Base-by-base conservation (phyloP, 2,113 vertebrate species). In the Ceyx margarethae region DNA sequence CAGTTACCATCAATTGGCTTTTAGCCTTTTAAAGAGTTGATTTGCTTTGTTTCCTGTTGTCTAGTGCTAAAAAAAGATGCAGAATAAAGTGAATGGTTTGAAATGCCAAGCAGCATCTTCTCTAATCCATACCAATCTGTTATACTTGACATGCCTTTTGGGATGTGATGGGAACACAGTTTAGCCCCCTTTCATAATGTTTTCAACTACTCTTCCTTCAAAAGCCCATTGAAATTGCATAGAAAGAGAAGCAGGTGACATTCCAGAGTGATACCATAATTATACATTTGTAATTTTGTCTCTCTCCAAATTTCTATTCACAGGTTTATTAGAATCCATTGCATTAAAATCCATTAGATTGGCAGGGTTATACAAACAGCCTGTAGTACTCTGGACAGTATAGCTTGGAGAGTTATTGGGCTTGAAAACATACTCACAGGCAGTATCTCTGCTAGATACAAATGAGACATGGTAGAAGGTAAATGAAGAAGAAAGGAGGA, bases 251-350 rank as follows among this genome's bases (percentile, higher is more conserved):
- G 64, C 68, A 87, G 75, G 85, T 75, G 69, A 94, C 75, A 91
- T 94, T 89, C 72, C 79, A 89, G 67, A 85, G 57, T 0, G 3
- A 82, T 80, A 85, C 20, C 14, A 2, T 69, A 84, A 94, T 81
- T 87, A 79, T 54, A 66, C 23, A 81, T 84, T 76, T 87, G 23
- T 87, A 66, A 92, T 93, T 96, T 56, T 78, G 58, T 48, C 64
- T 90, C 45, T 73, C 53, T 65, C 61, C 53, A 81, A 68, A 90
- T 88, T 78, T 80, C 60, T 57, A 10, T 71, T 91, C 73, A 25
- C 33, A 29, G 64, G 53, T 87, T 91, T 91, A 79, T 91, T 95
- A 83, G 94, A 86, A 90, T 75, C 83, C 82, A 86, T 77, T 94
- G 48, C 87, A 46, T 85, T 86, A 82, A 69, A 43, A 80, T 74